Evolutionary conservation across 2,888 invertebrate genomes (phyloP).

Genomic region (Drosophila meridionalis): DNA sequence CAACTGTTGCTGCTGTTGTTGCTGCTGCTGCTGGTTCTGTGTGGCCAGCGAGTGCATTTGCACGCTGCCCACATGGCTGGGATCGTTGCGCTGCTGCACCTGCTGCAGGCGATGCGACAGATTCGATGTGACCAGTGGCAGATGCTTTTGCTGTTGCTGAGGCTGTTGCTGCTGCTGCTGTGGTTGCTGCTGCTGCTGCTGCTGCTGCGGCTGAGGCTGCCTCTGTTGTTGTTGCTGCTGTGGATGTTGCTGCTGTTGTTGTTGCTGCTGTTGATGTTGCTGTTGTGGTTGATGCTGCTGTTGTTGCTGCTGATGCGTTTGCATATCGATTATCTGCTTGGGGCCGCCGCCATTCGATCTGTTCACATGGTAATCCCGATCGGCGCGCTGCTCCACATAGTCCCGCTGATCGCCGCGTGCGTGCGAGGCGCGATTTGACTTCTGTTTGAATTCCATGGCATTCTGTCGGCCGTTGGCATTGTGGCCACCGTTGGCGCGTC

Average conservation of each 20-base stretch:
- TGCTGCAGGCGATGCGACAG: slow-evolving; percentile 83
- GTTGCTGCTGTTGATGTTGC: slow-evolving; percentile 1
- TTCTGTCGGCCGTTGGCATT: slow-evolving; percentile 64
- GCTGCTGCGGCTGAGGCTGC: slow-evolving; percentile 54
- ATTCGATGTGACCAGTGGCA: slow-evolving; percentile 65
- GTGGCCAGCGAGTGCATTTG: slow-evolving; percentile 84
- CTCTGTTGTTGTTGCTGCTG: slow-evolving; percentile 44
- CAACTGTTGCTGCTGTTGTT: slow-evolving; percentile 48
- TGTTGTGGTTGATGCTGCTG: slow-evolving; percentile 54
- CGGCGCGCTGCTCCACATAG: slow-evolving; percentile 45
- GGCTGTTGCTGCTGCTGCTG: slow-evolving; percentile 58
- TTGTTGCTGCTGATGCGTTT: slow-evolving; percentile 54
- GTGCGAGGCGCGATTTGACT: slow-evolving; percentile 51
- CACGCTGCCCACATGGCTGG: slow-evolving; percentile 84
- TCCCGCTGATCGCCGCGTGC: slow-evolving; percentile 47
- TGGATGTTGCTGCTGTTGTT: slow-evolving; percentile 34
- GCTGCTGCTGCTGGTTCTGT: slow-evolving; percentile 79
- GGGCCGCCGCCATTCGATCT: slow-evolving; percentile 39
- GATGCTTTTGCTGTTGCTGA: slow-evolving; percentile 41
- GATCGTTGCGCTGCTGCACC: slow-evolving; percentile 84
- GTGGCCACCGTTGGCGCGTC: slow-evolving; percentile 51
- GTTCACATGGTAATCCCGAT: slow-evolving; percentile 49
- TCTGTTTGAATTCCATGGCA: slow-evolving; percentile 84
- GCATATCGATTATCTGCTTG: slow-evolving; percentile 45
- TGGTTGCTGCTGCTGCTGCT: slow-evolving; percentile 47